phyloP scores from a whole-genome alignment of 1,140 invertebrate genomes.

The Hyposmocoma kahamanoa region DNA sequence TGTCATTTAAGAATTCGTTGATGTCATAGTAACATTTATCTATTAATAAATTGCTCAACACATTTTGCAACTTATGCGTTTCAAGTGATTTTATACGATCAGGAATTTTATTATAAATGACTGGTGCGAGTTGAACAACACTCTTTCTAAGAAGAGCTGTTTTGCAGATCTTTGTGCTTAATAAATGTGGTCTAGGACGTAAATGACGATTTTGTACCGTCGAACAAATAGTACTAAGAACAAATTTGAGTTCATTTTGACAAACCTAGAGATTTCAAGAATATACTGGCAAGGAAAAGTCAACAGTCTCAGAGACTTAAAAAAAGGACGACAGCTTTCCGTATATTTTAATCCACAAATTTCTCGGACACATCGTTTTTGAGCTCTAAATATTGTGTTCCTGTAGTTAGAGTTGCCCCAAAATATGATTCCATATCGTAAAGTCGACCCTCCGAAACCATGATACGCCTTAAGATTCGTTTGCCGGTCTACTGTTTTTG shows the following conservation, averaged over 20 bases:
- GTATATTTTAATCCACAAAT: constrained; percentile 1
- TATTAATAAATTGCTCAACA: too few species aligned
- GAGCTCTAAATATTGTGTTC: constrained; percentile 8
- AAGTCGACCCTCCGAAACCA: constrained; percentile 3
- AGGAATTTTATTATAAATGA: too few species aligned
- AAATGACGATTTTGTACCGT: too few species aligned
- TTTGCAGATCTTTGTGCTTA: too few species aligned
- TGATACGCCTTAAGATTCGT: constrained; percentile 9
- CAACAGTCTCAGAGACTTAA: constrained; percentile 2
- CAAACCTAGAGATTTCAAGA: constrained; percentile 1
- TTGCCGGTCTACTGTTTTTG: constrained; percentile 5
- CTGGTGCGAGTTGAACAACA: too few species aligned
- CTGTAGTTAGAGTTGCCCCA: constrained; percentile 6
- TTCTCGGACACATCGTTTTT: constrained; percentile 8
- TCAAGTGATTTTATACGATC: too few species aligned
- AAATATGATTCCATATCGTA: constrained; percentile 13
- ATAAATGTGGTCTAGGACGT: too few species aligned
- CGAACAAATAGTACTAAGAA: too few species aligned
- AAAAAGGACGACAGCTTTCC: constrained; percentile 6
- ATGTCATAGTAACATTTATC: too few species aligned
- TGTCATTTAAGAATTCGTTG: too few species aligned
- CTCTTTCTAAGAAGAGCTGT: too few species aligned
- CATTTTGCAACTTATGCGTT: too few species aligned
- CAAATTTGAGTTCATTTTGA: background rate
- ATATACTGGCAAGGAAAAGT: constrained; percentile 8